Evolutionary conservation across 2,888 invertebrate genomes (phyloP), one percentile per base, ranked within the genome.

Genomic region (Aelia acuminata): DNA sequence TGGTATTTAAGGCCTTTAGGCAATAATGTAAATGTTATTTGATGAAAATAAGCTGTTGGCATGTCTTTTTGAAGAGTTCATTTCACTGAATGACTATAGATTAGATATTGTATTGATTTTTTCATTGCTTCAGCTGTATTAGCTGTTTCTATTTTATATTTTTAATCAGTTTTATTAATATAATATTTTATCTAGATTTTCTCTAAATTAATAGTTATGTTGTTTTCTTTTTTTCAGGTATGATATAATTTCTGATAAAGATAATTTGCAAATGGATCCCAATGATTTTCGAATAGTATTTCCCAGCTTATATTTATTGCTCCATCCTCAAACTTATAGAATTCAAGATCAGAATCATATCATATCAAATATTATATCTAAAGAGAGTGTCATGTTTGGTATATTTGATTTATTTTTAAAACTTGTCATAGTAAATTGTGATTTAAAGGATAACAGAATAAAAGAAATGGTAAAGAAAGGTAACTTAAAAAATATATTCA

Each of bases 171-270:
- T n/a, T n/a, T n/a, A n/a, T n/a, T n/a, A n/a, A n/a, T n/a, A n/a
- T n/a, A n/a, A n/a, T n/a, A n/a, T 57, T 26, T 57, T 57, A 26
- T 26, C 26, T 57, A 26, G 26, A 10, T 50, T 22, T 50, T 13
- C 22, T 5, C 22, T 70, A 2, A 70, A 70, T 70, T 70, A 70
- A 22, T 70, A 35, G n/a, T 49, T 4, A 43, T 43, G 43, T 43
- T 43, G n/a, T n/a, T n/a, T 50, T 57, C n/a, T 63, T 75, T 75
- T 75, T 75, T 75, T 39, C 22, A 75, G 75, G 39, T 39, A 35
- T 20, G 39, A 75, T 75, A 13, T 75, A 20, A 75, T 75, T 35
- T 39, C 39, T 75, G 75, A 75, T 8, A 75, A 75, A 39, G 35
- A 39, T 35, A 75, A 39, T 39, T 75, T 75, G 1, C 4, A 20